These are phyloP conservation scores for Oryctes rhinoceros DNA, from an alignment of 1,140 invertebrate genomes.

Conservation along the genomic window DNA sequence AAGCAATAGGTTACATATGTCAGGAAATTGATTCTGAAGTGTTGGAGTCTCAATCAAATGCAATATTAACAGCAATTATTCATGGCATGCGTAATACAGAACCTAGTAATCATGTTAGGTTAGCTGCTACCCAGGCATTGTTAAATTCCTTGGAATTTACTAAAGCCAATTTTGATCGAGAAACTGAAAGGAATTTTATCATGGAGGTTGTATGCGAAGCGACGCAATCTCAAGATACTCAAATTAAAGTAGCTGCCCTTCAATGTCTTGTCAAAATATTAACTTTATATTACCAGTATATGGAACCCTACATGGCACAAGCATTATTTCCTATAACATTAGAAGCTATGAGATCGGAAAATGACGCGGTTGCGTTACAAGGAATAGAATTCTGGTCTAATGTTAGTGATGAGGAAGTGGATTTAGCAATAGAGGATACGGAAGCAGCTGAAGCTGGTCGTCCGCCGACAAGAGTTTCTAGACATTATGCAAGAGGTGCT, in stretches of 20 bases:
- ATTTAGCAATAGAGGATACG: constrained; percentile 92
- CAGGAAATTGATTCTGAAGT: constrained; percentile 90
- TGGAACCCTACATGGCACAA: constrained; percentile 98
- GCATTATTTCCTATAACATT: constrained; percentile 99
- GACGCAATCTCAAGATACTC: constrained; percentile 84
- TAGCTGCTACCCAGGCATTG: constrained; percentile 96
- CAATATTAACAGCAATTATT: constrained; percentile 98
- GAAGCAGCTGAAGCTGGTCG: constrained; percentile 92
- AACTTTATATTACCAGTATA: constrained; percentile 98
- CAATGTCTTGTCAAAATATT: constrained; percentile 99
- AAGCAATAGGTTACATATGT: constrained; percentile 92
- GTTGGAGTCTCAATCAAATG: constrained; percentile 90
- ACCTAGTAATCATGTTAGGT: constrained; percentile 84
- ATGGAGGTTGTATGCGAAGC: constrained; percentile 99
- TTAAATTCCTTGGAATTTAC: constrained; percentile 99
- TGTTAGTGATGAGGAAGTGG: constrained; percentile 99
- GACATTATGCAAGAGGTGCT: constrained; percentile 95
- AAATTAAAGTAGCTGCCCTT: constrained; percentile 93
- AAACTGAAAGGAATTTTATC: constrained; percentile 97
- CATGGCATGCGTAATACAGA: constrained; percentile 88
- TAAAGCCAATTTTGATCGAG: constrained; percentile 97
- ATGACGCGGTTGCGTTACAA: constrained; percentile 95
- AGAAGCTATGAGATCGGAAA: constrained; percentile 97
- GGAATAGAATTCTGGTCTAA: constrained; percentile 99
- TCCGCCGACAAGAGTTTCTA: constrained; percentile 86